Evolutionary conservation across 1,140 invertebrate genomes (phyloP), one percentile per base, ranked within the genome.

Genomic region (Meloidogyne chitwoodi): DNA sequence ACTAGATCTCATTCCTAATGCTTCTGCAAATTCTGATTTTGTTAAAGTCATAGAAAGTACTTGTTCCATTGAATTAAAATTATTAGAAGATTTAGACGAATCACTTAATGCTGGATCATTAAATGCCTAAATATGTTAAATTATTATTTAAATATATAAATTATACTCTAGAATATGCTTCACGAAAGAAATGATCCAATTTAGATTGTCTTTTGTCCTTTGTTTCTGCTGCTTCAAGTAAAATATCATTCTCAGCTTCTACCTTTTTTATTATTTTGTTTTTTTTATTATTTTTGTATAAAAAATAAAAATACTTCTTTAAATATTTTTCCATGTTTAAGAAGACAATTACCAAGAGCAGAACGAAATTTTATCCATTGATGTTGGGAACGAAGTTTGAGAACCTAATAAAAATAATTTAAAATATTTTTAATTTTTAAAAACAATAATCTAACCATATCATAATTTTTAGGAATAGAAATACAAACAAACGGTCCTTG

Each of bases 131-230:
- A 80, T 68, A 2, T 65, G 44, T n/a, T 29, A 26, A 68, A 22
- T 29, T 78, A 16, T 48, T 48, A 6, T 19, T 6, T 3, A 26
- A 27, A 68, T 68, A 27, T 26, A 63, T 16, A 16, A 6, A 10
- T 48, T n/a, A 0, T 31, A 78, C 77, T 56, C 78, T 89, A 1
- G 95, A 93, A 83, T 99, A 99, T 0, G 96, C 95, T 88, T 97
- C 95, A 80, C 96, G 91, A 89, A 99, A 99, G 90, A 99, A 99
- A 88, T 97, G 94, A 85, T 98, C 96, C 31, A 99, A 87, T 81
- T 95, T 92, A 80, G 93, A 92, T 83, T 98, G 94, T 31, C 96
- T 88, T 65, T 96, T 91, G 85, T 97, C 94, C 84, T 95, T 93
- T 0, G 96, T 99, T 88, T 98, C 94, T 12, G 96, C 96, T 83